phyloP scores from a whole-genome alignment of 2,113 vertebrate species.

The Cryptomyrus ogoouensis region DNA sequence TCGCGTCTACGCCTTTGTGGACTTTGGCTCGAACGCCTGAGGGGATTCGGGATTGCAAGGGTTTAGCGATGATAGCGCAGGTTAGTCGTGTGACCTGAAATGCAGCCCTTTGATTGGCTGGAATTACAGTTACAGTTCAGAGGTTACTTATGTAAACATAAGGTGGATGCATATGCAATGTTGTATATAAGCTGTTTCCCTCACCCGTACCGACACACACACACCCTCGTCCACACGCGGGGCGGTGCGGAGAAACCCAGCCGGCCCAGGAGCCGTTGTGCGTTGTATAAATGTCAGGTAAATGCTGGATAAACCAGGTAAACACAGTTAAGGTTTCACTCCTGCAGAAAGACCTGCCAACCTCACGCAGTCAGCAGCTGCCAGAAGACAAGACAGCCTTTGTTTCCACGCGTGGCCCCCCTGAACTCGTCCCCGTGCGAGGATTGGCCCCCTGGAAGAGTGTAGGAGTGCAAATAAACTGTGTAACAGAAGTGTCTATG shows the following conservation, averaged over 20 bases:
- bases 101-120: neutral
- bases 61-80: neutral
- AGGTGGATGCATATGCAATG: neutral
- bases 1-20: neutral
- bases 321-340: constrained; percentile 45
- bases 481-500: neutral
- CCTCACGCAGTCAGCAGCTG: constrained; percentile 25
- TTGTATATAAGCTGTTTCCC: neutral
- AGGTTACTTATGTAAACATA: neutral
- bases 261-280: constrained; percentile 22
- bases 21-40: neutral
- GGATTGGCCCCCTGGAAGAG: neutral
- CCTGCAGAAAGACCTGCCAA: constrained; percentile 29
- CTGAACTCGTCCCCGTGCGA: neutral
- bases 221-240: neutral
- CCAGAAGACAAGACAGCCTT: constrained; percentile 37
- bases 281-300: constrained; percentile 37
- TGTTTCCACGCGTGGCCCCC: constrained; percentile 34
- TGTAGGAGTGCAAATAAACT: neutral
- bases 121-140: neutral
- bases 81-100: neutral
- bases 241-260: constrained; percentile 9
- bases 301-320: constrained; percentile 41
- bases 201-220: neutral
- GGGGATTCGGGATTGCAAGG: neutral